Conservation (phyloP, 2,888 invertebrate genomes). For the Brachypterus glaber region DNA sequence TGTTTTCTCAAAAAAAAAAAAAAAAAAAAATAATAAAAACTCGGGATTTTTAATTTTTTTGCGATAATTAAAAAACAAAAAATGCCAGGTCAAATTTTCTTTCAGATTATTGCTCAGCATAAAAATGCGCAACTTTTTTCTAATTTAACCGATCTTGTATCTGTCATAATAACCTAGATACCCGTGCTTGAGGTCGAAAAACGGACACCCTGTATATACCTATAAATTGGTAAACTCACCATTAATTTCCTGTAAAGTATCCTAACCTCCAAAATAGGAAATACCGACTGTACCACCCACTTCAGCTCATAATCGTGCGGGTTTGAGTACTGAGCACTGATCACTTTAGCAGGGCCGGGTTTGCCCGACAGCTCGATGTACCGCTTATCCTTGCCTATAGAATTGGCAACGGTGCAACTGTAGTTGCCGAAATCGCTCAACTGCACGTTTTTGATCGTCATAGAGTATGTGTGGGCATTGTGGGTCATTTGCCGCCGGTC, state of each 20-base stretch:
- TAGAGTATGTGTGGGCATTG: slow-evolving; percentile 48
- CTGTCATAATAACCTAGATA: too few species aligned
- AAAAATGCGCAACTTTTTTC: too few species aligned
- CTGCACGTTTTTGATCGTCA: slow-evolving; percentile 51
- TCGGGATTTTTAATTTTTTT: too few species aligned
- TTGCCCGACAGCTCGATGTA: slow-evolving; percentile 56
- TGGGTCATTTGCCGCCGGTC: slow-evolving; percentile 53
- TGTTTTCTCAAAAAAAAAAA: too few species aligned
- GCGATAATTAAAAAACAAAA: too few species aligned
- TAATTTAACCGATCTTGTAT: too few species aligned
- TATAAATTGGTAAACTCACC: too few species aligned
- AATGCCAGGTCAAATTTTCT: too few species aligned
- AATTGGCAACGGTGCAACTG: slow-evolving; percentile 38
- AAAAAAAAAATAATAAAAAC: too few species aligned
- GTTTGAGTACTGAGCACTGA: slow-evolving; percentile 51
- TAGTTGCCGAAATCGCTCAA: slow-evolving; percentile 55
- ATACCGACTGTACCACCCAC: slow-evolving; percentile 58
- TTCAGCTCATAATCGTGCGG: slow-evolving; percentile 54
- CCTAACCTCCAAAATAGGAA: slow-evolving; percentile 53
- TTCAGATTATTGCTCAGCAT: too few species aligned
- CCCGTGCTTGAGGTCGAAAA: too few species aligned
- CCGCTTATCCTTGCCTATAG: slow-evolving; percentile 39
- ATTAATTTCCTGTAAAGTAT: slow-evolving; percentile 53
- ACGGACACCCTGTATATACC: too few species aligned
- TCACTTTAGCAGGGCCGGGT: slow-evolving; percentile 54